Evolutionary conservation across 2,888 invertebrate genomes (phyloP).

Genomic region (Sinhomidia bicolor): DNA sequence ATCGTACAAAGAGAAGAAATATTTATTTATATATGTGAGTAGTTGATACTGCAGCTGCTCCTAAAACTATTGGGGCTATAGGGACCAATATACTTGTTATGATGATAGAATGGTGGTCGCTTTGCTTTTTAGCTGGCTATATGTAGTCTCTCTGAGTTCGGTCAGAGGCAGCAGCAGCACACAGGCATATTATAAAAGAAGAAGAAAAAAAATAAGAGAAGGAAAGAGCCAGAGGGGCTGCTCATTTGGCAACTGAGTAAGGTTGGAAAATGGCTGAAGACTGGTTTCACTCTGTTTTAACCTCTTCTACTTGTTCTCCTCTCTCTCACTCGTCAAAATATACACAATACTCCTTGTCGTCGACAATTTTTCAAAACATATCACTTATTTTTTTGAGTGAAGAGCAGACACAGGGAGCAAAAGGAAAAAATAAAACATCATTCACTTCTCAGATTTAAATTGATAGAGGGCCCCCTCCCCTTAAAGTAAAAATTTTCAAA

Average conservation of each 20-base stretch:
- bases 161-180: constrained; percentile 61
- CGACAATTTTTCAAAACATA: constrained; percentile 71
- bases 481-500: constrained; percentile 70
- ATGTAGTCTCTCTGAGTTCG: constrained; percentile 63
- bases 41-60: constrained; percentile 68
- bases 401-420: background rate
- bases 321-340: constrained; percentile 64
- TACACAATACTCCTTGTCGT: constrained; percentile 45
- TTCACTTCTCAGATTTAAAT: constrained; percentile 68
- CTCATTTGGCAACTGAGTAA: constrained; percentile 74
- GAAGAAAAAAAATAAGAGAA: constrained; percentile 19
- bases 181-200: background rate
- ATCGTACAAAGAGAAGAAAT: background rate
- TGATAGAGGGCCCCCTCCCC: constrained; percentile 72
- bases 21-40: background rate
- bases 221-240: constrained; percentile 72
- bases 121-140: constrained; percentile 45
- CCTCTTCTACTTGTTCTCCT: constrained; percentile 47
- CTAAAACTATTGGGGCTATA: constrained; percentile 51
- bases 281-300: constrained; percentile 71
- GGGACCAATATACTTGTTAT: constrained; percentile 54
- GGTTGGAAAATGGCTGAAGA: constrained; percentile 75
- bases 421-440: background rate
- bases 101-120: constrained; percentile 58
- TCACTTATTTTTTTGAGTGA: constrained; percentile 64